Percentiles rank a stretch among this genome's conserved stretches.
Conservation (phyloP, 2,113 vertebrate genomes). For the Leptodactylus fuscus region DNA sequence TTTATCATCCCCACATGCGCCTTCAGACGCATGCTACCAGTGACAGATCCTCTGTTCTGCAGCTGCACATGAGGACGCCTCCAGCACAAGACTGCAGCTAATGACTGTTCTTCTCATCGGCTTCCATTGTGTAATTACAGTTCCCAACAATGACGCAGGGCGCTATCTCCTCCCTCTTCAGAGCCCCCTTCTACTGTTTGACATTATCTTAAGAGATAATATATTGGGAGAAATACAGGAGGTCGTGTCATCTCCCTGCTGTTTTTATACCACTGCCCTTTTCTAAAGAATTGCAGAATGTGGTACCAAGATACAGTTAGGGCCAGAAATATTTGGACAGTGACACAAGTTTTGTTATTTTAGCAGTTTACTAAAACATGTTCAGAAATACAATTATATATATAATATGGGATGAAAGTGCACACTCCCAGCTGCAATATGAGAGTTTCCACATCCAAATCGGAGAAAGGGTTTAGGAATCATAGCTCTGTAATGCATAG, state of each 20-base stretch:
- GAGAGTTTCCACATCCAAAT: too few relatives aligned
- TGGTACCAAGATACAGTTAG: too few relatives aligned
- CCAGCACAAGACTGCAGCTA: not conserved
- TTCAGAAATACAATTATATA: too few relatives aligned
- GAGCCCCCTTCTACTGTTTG: not conserved
- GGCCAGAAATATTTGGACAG: too few relatives aligned
- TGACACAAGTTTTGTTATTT: too few relatives aligned
- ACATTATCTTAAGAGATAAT: not conserved
- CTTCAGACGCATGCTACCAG: not conserved
- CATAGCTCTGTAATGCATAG: too few relatives aligned
- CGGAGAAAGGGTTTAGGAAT: too few relatives aligned
- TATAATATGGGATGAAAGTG: too few relatives aligned
- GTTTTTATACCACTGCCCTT: not conserved
- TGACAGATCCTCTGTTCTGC: conserved; percentile 38
- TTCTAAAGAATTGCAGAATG: not conserved
- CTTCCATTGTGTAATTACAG: conserved; percentile 32
- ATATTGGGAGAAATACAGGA: not conserved
- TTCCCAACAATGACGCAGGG: not conserved
- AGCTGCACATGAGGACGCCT: conserved; percentile 24
- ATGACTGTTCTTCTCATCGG: conserved; percentile 19
- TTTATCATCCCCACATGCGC: not conserved
- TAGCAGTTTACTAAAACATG: too few relatives aligned
- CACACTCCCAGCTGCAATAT: too few relatives aligned
- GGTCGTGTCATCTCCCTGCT: too few relatives aligned
- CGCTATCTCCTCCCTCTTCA: not conserved